Percentiles rank a stretch among this genome's conserved stretches.
These are phyloP conservation scores for Drosophila nigrodunni DNA, from an alignment of 1,140 invertebrate species.

Conservation along the genomic window DNA sequence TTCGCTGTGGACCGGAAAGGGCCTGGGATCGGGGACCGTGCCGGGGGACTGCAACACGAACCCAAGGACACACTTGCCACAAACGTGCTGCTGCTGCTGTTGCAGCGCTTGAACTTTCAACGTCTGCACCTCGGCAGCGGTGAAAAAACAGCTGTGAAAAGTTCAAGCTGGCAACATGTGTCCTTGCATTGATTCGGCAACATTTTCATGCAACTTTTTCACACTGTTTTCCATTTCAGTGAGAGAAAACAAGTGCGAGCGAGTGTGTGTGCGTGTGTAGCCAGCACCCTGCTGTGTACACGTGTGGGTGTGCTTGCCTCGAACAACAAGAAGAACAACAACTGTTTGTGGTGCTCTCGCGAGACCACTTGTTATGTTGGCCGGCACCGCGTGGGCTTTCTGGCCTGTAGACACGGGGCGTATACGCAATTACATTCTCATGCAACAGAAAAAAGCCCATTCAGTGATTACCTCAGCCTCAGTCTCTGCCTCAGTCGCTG, in stretches of 20 bases:
- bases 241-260: slow-evolving; percentile 31
- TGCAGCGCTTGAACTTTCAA: slow-evolving; percentile 70
- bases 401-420: slow-evolving; percentile 37
- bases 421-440: slow-evolving; percentile 52
- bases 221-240: slow-evolving; percentile 49
- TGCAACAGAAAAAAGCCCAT: slow-evolving; percentile 24
- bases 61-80: slow-evolving; percentile 55
- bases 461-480: slow-evolving; percentile 48
- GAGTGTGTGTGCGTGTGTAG: slow-evolving; percentile 40
- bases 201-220: slow-evolving; percentile 41
- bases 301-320: slow-evolving; percentile 53
- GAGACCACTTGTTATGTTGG: slow-evolving; percentile 58
- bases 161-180: slow-evolving; percentile 39
- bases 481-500: slow-evolving; percentile 20
- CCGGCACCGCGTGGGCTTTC: slow-evolving; percentile 45
- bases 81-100: slow-evolving; percentile 17
- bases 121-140: slow-evolving; percentile 34
- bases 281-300: slow-evolving; percentile 30
- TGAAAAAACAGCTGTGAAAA: slow-evolving; percentile 58
- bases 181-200: slow-evolving; percentile 48
- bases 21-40: slow-evolving; percentile 37
- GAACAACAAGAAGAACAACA: slow-evolving; percentile 10
- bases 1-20: slow-evolving; percentile 37
- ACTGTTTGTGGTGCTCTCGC: slow-evolving; percentile 15
- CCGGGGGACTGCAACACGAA: slow-evolving; percentile 25